phyloP scores from a whole-genome alignment of 2,113 vertebrate species.

The Petrocephalus zakoni region DNA sequence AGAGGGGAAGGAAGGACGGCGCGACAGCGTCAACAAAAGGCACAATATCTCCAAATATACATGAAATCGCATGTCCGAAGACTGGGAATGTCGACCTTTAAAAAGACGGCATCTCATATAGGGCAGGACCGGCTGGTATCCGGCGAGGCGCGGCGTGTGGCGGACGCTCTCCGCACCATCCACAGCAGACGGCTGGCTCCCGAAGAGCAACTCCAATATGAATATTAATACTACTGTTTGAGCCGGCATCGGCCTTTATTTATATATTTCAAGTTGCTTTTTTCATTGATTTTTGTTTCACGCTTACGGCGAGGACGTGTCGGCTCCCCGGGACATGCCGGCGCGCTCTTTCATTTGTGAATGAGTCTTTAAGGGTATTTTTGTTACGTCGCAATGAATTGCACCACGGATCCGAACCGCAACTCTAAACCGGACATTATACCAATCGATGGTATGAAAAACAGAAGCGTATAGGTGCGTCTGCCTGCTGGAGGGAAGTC shows the following conservation, averaged over 20 bases:
- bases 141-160: constrained; percentile 30
- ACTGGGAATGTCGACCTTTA: constrained; percentile 23
- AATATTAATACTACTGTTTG: constrained; percentile 55
- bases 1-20: constrained; percentile 17
- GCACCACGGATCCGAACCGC: constrained; percentile 52
- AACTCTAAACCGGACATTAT: constrained; percentile 37
- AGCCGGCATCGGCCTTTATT: constrained; percentile 41
- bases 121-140: constrained; percentile 19
- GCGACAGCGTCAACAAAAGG: constrained; percentile 26
- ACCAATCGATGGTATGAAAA: constrained; percentile 53
- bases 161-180: constrained; percentile 31
- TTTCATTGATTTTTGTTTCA: constrained; percentile 19
- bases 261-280: constrained; percentile 41
- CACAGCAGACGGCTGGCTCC: constrained; percentile 34
- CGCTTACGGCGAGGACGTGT: neutral
- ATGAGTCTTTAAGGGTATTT: constrained; percentile 34
- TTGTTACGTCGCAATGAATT: constrained; percentile 56
- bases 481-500: neutral
- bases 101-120: constrained; percentile 31
- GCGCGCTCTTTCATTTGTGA: constrained; percentile 27
- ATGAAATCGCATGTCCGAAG: constrained; percentile 21
- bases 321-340: neutral
- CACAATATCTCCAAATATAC: constrained; percentile 22
- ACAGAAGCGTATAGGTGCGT: constrained; percentile 33
- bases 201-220: constrained; percentile 46